These are phyloP conservation scores for Falco peregrinus DNA, from an alignment of 2,797 vertebrate genomes.

Conservation along the genomic window DNA sequence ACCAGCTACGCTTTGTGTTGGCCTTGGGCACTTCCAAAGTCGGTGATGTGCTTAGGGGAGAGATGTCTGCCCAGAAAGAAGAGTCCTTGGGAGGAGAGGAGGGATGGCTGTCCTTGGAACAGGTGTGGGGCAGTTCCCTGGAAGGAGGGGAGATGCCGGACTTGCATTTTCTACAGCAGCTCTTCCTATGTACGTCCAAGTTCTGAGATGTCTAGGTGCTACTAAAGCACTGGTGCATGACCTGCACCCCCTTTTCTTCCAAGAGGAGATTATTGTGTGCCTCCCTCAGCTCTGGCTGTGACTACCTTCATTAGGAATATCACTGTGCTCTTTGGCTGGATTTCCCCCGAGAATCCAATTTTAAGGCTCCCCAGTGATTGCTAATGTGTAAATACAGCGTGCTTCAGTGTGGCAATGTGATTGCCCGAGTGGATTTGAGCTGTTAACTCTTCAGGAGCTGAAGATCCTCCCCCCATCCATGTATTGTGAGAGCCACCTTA, in stretches of 20 bases:
- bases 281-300: background rate
- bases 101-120: background rate
- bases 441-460: slow-evolving; percentile 33
- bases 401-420: slow-evolving; percentile 16
- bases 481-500: background rate
- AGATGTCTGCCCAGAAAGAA: background rate
- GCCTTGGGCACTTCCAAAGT: slow-evolving; percentile 53
- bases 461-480: background rate
- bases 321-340: slow-evolving; percentile 45
- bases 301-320: slow-evolving; percentile 32
- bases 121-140: background rate
- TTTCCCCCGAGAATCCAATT: slow-evolving; percentile 55
- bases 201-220: background rate
- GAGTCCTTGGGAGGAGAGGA: background rate
- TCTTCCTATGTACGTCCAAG: background rate
- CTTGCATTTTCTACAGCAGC: background rate
- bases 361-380: slow-evolving; percentile 33
- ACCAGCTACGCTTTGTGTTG: slow-evolving; percentile 7
- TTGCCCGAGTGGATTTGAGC: background rate
- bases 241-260: background rate
- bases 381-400: slow-evolving; percentile 57
- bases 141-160: background rate
- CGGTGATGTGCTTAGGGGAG: background rate
- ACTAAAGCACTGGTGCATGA: background rate
- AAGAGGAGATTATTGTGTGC: background rate